Evolutionary conservation across 2,888 invertebrate species (phyloP), one percentile per base, ranked within the genome.

Genomic region (Spodoptera picta): DNA sequence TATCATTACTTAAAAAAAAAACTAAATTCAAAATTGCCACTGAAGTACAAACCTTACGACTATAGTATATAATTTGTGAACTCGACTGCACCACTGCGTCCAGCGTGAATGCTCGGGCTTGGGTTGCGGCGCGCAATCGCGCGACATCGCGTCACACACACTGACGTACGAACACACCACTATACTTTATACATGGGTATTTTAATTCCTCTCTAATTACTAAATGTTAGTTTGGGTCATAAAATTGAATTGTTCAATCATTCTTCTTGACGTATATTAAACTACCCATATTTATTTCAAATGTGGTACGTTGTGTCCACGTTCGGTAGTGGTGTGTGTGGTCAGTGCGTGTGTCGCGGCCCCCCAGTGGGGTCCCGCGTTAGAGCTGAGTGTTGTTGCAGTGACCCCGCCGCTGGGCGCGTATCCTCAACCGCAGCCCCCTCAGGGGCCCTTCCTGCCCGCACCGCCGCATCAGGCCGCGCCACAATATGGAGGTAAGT

Each of bases 381-480:
- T 75, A 89, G 67, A 90, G 72, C 66, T 69, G 41, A 36, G 42
- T 84, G 88, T 93, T 92, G 93, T 95, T 95, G 77, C 95, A 95
- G 95, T 95, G 80, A 94, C 94, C 3, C 95, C 94, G 63, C 95
- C 95, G 65, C 91, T 95, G 60, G 95, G 95, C 81, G 95, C 96
- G 65, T 95, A 95, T 87, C 96, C 95, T 58, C 95, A 95, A 73
- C 96, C 95, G 47, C 95, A 95, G 83, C 95, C 95, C 77, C 95
- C 95, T 57, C 96, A 96, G 83, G 95, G 93, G 2, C 95, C 96
- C 10, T 96, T 95, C 92, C 95, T 96, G 73, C 96, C 96, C 54
- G 96, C 96, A 58, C 96, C 96, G 42, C 96, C 96, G 49, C 96
- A 95, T 60, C 96, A 96, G 85, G 95, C 95, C 57, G 91, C 92